These are phyloP conservation scores for Caretta caretta DNA, from an alignment of 2,113 vertebrate species.

Conservation along the genomic window DNA sequence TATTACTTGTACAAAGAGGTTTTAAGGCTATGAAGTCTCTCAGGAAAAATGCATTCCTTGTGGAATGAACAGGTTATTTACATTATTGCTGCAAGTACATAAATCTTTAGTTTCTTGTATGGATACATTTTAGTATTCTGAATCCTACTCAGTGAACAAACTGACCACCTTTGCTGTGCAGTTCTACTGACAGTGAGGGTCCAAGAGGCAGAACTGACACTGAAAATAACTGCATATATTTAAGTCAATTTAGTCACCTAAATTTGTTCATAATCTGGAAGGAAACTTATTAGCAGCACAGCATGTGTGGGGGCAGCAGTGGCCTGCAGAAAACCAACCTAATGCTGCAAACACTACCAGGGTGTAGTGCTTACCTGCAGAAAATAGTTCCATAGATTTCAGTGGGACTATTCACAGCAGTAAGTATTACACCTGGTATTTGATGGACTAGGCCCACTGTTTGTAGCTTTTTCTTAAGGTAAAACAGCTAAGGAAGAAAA, in stretches of 20 bases:
- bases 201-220: accelerated
- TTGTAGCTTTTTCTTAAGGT: not conserved
- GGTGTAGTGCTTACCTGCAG: accelerated
- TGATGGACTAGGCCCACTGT: accelerated
- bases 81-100: not conserved
- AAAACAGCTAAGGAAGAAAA: not conserved
- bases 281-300: accelerated
- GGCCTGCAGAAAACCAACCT: accelerated
- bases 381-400: not conserved
- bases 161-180: not conserved
- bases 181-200: not conserved
- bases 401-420: not conserved
- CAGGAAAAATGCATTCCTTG: accelerated
- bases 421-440: not conserved
- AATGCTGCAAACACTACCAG: accelerated
- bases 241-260: accelerated
- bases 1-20: not conserved
- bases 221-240: accelerated
- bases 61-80: accelerated
- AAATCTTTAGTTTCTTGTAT: accelerated
- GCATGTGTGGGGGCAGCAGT: not conserved
- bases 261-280: not conserved
- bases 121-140: not conserved
- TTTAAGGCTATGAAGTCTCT: not conserved
- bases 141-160: not conserved